Percentiles rank a stretch among this genome's conserved stretches.
Evolutionary conservation across 2,888 invertebrate species (phyloP).

Genomic region (Tinea pellionella): DNA sequence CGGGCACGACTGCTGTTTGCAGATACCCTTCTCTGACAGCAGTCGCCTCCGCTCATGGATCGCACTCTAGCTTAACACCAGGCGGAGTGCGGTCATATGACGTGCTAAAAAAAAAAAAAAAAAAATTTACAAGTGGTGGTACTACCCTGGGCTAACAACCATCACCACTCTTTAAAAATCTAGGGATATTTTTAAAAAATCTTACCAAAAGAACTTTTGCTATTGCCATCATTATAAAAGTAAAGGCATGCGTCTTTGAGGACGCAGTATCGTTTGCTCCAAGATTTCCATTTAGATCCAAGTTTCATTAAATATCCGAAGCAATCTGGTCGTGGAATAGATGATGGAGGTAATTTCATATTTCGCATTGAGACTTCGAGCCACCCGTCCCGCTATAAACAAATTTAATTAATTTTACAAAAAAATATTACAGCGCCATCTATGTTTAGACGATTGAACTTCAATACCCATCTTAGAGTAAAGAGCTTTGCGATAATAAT

Average conservation of each 20-base stretch:
- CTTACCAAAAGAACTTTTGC: constrained; percentile 88
- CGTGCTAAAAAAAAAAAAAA: too few relatives aligned
- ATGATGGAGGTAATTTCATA: constrained; percentile 82
- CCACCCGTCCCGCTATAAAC: constrained; percentile 57
- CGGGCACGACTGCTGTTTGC: too few relatives aligned
- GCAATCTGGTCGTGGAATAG: constrained; percentile 88
- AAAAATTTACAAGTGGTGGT: too few relatives aligned
- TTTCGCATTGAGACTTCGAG: constrained; percentile 78
- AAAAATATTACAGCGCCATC: neutral
- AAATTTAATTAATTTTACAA: neutral
- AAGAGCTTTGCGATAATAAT: too few relatives aligned
- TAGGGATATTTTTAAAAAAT: neutral
- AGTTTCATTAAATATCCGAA: constrained; percentile 93
- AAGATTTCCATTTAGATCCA: constrained; percentile 86
- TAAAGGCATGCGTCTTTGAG: constrained; percentile 95
- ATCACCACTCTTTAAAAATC: too few relatives aligned
- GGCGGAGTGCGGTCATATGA: too few relatives aligned
- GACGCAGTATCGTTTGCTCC: constrained; percentile 93
- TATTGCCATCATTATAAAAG: constrained; percentile 90
- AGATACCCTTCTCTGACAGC: too few relatives aligned
- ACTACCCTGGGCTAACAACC: too few relatives aligned
- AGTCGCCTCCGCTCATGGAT: too few relatives aligned
- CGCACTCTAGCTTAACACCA: too few relatives aligned
- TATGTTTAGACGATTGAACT: neutral
- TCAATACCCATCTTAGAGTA: neutral